A percentile compares a stretch with the other conserved stretches of the same genome.
Evolutionary conservation across 1,140 invertebrate genomes (phyloP).

Genomic region (Drosophila melanogaster): DNA sequence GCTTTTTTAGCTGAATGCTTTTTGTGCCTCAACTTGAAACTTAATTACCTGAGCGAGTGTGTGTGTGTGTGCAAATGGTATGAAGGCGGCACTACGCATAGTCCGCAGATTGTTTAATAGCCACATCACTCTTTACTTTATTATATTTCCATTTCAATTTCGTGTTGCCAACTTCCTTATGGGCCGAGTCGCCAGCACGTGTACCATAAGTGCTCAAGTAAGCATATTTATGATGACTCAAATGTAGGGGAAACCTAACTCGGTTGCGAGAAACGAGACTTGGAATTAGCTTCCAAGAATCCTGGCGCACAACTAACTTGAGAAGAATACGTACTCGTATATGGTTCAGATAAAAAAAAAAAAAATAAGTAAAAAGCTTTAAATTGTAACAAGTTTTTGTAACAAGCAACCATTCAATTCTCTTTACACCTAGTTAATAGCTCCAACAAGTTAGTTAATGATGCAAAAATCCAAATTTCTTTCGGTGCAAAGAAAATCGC

Average conservation of each 20-base stretch:
- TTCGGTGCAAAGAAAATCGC: too few species aligned
- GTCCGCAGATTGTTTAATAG: conserved; percentile 43
- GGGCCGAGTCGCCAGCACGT: conserved; percentile 14
- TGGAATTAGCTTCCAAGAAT: neutral
- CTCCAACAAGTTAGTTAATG: too few species aligned
- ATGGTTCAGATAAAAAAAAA: too few species aligned
- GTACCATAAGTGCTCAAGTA: conserved; percentile 6
- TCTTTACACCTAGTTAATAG: too few species aligned
- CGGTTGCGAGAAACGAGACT: neutral
- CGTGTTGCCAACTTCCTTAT: conserved; percentile 59
- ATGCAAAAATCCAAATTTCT: too few species aligned
- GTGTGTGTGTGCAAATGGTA: conserved; percentile 33
- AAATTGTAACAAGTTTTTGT: too few species aligned
- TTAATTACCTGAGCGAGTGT: conserved; percentile 67
- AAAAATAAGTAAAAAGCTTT: too few species aligned
- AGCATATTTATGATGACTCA: conserved; percentile 10
- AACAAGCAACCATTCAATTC: too few species aligned
- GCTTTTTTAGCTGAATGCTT: conserved; percentile 17
- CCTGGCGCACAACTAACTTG: neutral
- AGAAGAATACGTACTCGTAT: too few species aligned
- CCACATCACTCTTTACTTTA: conserved; percentile 27
- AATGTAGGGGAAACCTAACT: neutral
- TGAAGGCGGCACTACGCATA: conserved; percentile 28
- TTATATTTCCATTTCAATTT: conserved; percentile 43
- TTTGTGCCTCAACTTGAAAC: conserved; percentile 60